phyloP scores from a whole-genome alignment of 2,113 vertebrate genomes.

The Peromyscus leucopus region DNA sequence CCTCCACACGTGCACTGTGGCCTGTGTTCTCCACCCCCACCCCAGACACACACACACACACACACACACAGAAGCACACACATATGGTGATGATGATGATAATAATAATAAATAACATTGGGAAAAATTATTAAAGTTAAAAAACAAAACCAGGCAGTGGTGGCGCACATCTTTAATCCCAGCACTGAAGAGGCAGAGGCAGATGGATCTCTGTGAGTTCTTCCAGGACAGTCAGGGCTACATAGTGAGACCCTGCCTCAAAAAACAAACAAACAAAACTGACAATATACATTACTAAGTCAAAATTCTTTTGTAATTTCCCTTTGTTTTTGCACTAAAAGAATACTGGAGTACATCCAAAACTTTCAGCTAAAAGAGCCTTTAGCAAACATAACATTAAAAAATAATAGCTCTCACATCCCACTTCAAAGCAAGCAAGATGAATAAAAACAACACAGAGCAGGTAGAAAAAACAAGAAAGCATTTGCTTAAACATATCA shows the following conservation, averaged over 20 bases:
- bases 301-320: conserved; percentile 37
- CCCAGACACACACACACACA: background rate
- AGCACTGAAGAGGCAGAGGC: too few species aligned
- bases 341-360: conserved; percentile 31
- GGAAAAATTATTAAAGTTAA: background rate
- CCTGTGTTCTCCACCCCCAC: background rate
- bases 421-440: background rate
- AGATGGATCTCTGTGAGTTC: too few species aligned
- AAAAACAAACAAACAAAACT: background rate
- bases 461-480: background rate
- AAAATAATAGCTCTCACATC: background rate
- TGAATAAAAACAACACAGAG: background rate
- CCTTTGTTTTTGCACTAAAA: background rate
- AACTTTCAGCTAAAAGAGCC: conserved; percentile 10
- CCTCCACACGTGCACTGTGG: background rate
- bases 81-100: too few species aligned
- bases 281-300: background rate
- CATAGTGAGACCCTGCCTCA: too few species aligned
- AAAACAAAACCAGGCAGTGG: background rate
- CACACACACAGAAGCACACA: background rate
- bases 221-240: too few species aligned
- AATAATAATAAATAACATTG: too few species aligned
- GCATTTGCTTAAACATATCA: background rate
- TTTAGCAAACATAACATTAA: conserved; percentile 6
- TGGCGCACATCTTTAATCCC: too few species aligned